Evolutionary conservation across 2,888 invertebrate species (phyloP), one percentile per base, ranked within the genome.

Genomic region (Tachystola acroxantha): DNA sequence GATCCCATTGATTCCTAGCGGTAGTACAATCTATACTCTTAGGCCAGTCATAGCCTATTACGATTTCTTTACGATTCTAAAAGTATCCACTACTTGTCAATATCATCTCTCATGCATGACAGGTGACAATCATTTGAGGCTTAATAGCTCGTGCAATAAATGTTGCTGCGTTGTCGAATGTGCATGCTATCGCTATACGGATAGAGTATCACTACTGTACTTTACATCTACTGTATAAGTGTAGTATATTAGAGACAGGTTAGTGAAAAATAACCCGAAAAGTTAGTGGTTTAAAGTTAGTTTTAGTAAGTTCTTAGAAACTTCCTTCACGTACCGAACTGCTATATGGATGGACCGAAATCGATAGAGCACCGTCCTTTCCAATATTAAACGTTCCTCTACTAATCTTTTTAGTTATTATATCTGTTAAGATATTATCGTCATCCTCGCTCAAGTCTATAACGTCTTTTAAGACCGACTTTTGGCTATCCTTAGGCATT

Each of bases 371-470:
- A 20, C 86, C 86, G 34, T 84, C 86, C 64, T 75, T 80, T 5
- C 84, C 82, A 5, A 84, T 59, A 48, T 64, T 77, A 53, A 81
- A 70, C 0, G 77, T 75, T 10, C 80, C 79, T 62, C 76, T 75
- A 32, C 51, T 67, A 2, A 82, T 57, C 44, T 75, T 81, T 60
- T 71, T 82, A 0, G 65, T 50, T 46, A 84, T 69, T 1, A 77
- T 70, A 56, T 82, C 78, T 2, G 61, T 67, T 4, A 79, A 29
- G 11, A 74, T 59, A 16, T 59, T 57, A 32, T 77, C 77, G 11
- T 78, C 80, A 1, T 82, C 84, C 1, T 78, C 79, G 19, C 82
- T 84, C 10, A 87, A 44, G 25, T 86, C 85, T 10, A 87, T 85
- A 0, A 82, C 75, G 3, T 81, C 79, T 49, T 77, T 81, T 0